These are phyloP conservation scores for Bhutanitis thaidina DNA, from an alignment of 2,888 invertebrate genomes.

Conservation along the genomic window DNA sequence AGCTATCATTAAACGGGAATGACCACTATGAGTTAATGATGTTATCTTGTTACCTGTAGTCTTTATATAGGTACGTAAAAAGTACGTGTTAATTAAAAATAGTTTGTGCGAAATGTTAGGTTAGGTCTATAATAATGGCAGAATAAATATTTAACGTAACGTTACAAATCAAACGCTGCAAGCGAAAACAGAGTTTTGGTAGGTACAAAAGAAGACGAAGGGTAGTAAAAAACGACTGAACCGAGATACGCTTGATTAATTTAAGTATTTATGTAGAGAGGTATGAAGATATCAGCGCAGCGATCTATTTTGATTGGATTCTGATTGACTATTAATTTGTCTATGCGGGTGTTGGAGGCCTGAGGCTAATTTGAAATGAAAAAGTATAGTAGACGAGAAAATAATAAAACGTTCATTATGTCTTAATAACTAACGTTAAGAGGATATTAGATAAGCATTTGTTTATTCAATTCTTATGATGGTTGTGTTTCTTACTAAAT, in stretches of 20 bases:
- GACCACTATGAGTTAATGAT: background rate
- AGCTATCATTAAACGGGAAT: background rate
- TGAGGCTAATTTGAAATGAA: constrained; percentile 15
- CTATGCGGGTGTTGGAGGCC: constrained; percentile 26
- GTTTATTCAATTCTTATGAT: too few species aligned
- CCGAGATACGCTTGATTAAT: constrained; percentile 17
- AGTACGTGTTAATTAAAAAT: too few species aligned
- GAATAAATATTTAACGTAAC: too few species aligned
- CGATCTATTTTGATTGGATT: constrained; percentile 61
- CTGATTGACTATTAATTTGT: constrained; percentile 60
- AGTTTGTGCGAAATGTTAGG: too few species aligned
- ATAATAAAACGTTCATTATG: constrained; percentile 5
- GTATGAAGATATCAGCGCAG: constrained; percentile 61
- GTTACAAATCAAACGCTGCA: too few species aligned
- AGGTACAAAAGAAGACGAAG: too few species aligned
- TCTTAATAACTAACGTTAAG: constrained; percentile 4
- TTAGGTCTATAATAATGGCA: too few species aligned
- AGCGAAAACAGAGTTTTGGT: too few species aligned
- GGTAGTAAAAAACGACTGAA: background rate
- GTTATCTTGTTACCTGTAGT: constrained; percentile 2
- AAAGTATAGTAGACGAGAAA: constrained; percentile 3
- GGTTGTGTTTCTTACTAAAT: too few species aligned
- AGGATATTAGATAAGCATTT: constrained; percentile 1
- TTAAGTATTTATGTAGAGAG: constrained; percentile 48
- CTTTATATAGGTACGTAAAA: too few species aligned